Percentiles rank a stretch among this genome's conserved stretches.
phyloP scores from a whole-genome alignment of 2,113 vertebrate genomes.

The Bos taurus region ARS-UCD2.0 NC_037348.1:24002501-24003000 shows the following conservation, averaged over 20 bases:
- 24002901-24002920: background rate
- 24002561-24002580: background rate
- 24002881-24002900: background rate
- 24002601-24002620: background rate
- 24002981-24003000: background rate
- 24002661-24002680: background rate
- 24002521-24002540: background rate
- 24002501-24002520: background rate
- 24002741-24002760: background rate
- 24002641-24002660: background rate
- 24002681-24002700: background rate
- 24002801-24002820: background rate
- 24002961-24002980: background rate
- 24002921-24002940: background rate
- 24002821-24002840: background rate
- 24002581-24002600: background rate
- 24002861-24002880: background rate
- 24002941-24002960: background rate
- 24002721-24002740: background rate
- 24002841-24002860: background rate
- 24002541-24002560: background rate
- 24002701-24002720: background rate
- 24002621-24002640: background rate
- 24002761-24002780: background rate
- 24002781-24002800: background rate